Percentiles rank a stretch among this genome's conserved stretches.
Evolutionary conservation across 2,888 invertebrate genomes (phyloP).

Genomic region (Onthophagus sagittarius): DNA sequence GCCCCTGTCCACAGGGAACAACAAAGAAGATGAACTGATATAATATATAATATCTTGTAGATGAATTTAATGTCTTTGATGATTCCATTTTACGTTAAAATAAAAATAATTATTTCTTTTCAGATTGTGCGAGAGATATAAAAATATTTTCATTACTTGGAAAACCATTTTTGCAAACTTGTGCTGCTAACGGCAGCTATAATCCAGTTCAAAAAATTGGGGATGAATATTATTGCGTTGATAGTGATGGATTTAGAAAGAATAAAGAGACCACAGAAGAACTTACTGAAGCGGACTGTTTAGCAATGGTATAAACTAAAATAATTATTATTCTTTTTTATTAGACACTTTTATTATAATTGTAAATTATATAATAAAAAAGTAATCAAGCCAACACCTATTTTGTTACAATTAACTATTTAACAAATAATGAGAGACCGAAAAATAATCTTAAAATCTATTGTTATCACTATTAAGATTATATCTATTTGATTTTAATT

Average conservation of each 20-base stretch:
- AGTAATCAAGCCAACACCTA: neutral
- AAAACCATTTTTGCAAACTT: slow-evolving; percentile 50
- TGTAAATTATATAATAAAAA: neutral
- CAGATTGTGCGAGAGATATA: slow-evolving; percentile 62
- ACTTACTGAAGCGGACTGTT: too few species aligned
- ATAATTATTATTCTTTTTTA: too few species aligned
- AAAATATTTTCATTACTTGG: slow-evolving; percentile 52
- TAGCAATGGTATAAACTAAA: neutral
- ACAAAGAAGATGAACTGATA: too few species aligned
- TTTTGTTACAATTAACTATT: neutral
- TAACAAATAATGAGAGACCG: neutral
- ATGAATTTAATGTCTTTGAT: too few species aligned
- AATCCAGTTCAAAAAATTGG: slow-evolving; percentile 46
- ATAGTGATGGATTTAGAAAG: slow-evolving; percentile 55
- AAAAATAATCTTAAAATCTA: neutral
- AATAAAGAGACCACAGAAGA: too few species aligned
- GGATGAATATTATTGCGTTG: slow-evolving; percentile 58
- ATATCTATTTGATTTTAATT: neutral
- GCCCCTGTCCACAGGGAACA: too few species aligned
- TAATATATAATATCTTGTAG: too few species aligned
- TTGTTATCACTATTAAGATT: neutral
- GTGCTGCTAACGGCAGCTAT: slow-evolving; percentile 59
- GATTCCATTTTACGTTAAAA: neutral
- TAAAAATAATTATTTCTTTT: slow-evolving; percentile 18
- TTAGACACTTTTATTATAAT: too few species aligned